Evolutionary conservation across 2,113 vertebrate genomes (phyloP).

Genomic region (Hippocampus guttulatus): DNA sequence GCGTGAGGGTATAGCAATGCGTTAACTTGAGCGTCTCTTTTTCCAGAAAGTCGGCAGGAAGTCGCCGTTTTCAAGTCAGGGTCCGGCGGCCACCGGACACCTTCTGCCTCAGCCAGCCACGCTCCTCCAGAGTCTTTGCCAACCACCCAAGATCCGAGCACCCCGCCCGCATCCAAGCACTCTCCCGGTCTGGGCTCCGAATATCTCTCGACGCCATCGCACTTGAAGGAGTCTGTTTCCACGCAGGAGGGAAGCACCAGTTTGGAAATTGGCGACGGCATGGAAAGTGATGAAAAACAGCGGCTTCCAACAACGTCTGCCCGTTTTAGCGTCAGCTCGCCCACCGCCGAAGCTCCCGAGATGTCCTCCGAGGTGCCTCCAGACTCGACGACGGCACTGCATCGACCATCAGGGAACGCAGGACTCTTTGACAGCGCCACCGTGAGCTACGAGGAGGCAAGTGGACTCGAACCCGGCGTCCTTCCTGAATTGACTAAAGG

Average conservation of each 20-base stretch:
- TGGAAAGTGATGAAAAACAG: conserved; percentile 30
- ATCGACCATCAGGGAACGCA: conserved; percentile 29
- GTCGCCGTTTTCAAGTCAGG: conserved; percentile 8
- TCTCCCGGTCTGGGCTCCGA: conserved; percentile 15
- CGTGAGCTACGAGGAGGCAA: conserved; percentile 43
- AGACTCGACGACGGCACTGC: conserved; percentile 4
- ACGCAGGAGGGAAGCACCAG: conserved; percentile 53
- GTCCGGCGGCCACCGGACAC: conserved; percentile 16
- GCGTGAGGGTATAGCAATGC: background rate
- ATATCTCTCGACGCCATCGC: conserved; percentile 26
- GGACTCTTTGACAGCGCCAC: conserved; percentile 28
- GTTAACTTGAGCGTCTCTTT: conserved; percentile 17
- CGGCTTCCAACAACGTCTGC: conserved; percentile 16
- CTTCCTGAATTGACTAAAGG: conserved; percentile 14
- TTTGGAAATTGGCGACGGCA: conserved; percentile 45
- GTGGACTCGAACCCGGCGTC: conserved; percentile 36
- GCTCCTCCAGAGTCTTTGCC: conserved; percentile 16
- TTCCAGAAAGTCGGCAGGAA: conserved; percentile 44
- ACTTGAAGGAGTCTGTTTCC: conserved; percentile 34
- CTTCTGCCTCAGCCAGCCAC: conserved; percentile 14
- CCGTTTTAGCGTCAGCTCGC: conserved; percentile 22
- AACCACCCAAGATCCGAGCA: conserved; percentile 5
- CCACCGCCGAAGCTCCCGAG: conserved; percentile 6
- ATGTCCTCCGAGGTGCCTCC: conserved; percentile 1
- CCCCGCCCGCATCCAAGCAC: conserved; percentile 8